A percentile compares a stretch with the other conserved stretches of the same genome.
Conservation (phyloP, 2,113 vertebrate species). For the Elachura formosa region DNA sequence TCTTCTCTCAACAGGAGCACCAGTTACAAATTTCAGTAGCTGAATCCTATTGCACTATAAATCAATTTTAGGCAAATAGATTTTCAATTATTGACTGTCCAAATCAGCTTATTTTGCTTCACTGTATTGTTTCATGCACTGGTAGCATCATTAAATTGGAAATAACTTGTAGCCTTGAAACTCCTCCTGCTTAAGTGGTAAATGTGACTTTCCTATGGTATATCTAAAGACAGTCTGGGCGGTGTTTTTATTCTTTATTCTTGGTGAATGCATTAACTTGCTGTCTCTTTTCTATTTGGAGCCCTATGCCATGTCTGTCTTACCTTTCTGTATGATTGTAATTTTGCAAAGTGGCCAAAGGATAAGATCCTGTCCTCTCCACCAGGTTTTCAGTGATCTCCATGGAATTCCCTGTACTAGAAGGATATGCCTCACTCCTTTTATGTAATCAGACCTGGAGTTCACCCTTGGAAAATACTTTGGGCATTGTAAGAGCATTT, state of each 20-base stretch:
- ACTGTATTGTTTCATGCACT: background rate
- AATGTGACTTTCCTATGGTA: background rate
- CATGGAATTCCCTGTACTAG: background rate
- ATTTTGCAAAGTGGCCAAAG: background rate
- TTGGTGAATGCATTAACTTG: background rate
- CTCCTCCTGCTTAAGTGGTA: background rate
- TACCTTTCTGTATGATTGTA: background rate
- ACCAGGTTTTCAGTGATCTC: background rate
- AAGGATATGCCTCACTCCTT: background rate
- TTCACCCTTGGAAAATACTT: background rate
- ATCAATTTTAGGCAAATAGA: background rate
- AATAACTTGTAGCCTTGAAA: background rate
- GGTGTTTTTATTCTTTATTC: background rate
- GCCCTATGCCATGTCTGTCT: background rate
- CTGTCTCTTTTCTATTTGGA: background rate
- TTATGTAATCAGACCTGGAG: background rate
- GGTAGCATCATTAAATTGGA: background rate
- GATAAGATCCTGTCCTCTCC: background rate
- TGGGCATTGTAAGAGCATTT: background rate
- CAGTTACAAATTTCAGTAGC: background rate
- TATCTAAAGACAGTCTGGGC: background rate
- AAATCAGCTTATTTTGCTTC: background rate
- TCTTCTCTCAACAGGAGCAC: background rate
- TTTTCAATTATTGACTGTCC: background rate
- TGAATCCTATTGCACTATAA: background rate